These are phyloP conservation scores for Conger conger DNA, from an alignment of 2,113 vertebrate genomes.

Conservation along the genomic window DNA sequence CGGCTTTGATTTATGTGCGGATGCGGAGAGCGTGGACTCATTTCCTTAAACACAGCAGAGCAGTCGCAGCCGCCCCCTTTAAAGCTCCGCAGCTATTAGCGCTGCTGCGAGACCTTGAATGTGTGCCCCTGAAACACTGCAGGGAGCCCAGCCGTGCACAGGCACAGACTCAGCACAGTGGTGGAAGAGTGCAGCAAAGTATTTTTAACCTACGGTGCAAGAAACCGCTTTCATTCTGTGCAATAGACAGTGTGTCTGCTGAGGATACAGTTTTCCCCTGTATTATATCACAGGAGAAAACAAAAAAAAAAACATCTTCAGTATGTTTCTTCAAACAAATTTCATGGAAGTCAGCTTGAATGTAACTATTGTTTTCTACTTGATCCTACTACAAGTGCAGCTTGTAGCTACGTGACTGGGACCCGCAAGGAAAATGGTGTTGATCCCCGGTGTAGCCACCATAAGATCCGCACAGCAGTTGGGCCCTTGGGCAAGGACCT, in stretches of 20 bases:
- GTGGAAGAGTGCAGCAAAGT: background rate
- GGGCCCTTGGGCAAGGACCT: too few species aligned
- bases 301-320: background rate
- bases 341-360: background rate
- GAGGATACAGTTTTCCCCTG: background rate
- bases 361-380: background rate
- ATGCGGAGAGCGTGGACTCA: slow-evolving; percentile 37
- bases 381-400: too few species aligned
- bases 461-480: too few species aligned
- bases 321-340: background rate
- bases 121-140: slow-evolving; percentile 12
- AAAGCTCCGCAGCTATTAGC: slow-evolving; percentile 16
- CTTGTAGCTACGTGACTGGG: too few species aligned
- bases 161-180: background rate
- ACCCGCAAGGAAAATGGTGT: too few species aligned
- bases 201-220: background rate
- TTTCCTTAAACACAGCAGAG: slow-evolving; percentile 49
- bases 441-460: too few species aligned
- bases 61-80: slow-evolving; percentile 5
- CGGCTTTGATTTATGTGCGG: slow-evolving; percentile 46
- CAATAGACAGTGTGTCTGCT: background rate
- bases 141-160: background rate
- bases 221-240: background rate
- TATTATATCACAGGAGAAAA: background rate
- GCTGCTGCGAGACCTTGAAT: slow-evolving; percentile 13